Evolutionary conservation across 2,888 invertebrate genomes (phyloP), one percentile per base, ranked within the genome.

Genomic region (Nomada lathburiana): DNA sequence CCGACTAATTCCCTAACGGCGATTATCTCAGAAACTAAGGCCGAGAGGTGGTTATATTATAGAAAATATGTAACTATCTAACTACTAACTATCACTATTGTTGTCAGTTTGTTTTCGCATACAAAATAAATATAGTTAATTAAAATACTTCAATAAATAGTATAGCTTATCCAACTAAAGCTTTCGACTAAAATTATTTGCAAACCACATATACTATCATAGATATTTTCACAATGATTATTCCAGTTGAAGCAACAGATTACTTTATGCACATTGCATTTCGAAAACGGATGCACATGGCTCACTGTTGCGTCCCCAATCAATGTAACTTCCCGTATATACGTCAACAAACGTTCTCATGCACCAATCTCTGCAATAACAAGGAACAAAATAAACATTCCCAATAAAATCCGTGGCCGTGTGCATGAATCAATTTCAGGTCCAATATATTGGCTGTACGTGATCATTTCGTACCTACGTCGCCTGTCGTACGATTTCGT

Each of bases 361-460:
- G 57, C 36, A 29, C 11, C 26, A 13, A 20, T 42, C 23, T 5
- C 9, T 36, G 36, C 11, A 29, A 26, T 16, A 29, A n/a, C 29
- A 29, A 7, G 16, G n/a, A 70, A 50, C 59, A 59, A 70, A 70
- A 60, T 47, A 26, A 70, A 67, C 55, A 52, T 36, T 20, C 9
- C 18, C n/a, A 71, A 18, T 52, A 16, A 5, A 62, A 47, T n/a
- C 44, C n/a, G 10, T 29, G 47, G n/a, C 0, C 18, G 7, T 13
- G 10, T n/a, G 18, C 52, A 50, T 20, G 23, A 36, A 18, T 42
- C 23, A 60, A n/a, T 26, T 44, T 47, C 26, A 1, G 44, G 42
- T 7, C 7, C 55, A 67, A 73, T 44, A 65, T 65, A 26, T 23
- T 23, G 52, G 16, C 5, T 13, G 55, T 44, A 44, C 72, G 72